phyloP scores from a whole-genome alignment of 35 echinoderm and acorn worm genomes.

The Apostichopus californicus region DNA sequence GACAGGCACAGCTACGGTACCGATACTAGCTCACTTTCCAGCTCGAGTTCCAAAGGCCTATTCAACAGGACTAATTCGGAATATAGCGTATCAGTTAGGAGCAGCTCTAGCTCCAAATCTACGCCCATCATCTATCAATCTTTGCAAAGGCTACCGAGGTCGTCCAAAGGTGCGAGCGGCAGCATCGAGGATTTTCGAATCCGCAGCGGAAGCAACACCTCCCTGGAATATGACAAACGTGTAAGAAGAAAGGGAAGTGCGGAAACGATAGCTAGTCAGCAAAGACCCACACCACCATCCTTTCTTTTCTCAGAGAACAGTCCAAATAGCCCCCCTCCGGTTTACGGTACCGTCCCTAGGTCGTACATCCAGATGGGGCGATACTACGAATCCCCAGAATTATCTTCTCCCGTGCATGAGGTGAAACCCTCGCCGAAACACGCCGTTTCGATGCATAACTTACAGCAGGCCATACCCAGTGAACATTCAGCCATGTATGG shows the following conservation, averaged over 20 bases:
- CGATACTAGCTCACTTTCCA: slow-evolving; percentile 45
- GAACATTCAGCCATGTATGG: slow-evolving; percentile 38
- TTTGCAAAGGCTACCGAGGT: slow-evolving; percentile 42
- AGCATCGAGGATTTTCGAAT: slow-evolving; percentile 48
- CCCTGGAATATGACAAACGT: slow-evolving; percentile 23
- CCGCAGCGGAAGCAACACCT: slow-evolving; percentile 38
- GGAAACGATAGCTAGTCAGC: neutral
- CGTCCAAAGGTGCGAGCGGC: neutral
- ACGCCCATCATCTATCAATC: slow-evolving; percentile 38
- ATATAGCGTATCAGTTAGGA: slow-evolving; percentile 21
- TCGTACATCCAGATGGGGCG: slow-evolving; percentile 58
- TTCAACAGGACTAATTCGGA: slow-evolving; percentile 51
- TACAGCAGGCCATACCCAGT: slow-evolving; percentile 57
- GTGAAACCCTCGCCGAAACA: slow-evolving; percentile 59
- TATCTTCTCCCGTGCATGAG: slow-evolving; percentile 47
- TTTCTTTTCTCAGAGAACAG: slow-evolving; percentile 20
- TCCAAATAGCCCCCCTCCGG: slow-evolving; percentile 42
- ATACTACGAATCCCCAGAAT: slow-evolving; percentile 81
- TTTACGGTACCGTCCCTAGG: slow-evolving; percentile 44
- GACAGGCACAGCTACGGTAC: slow-evolving; percentile 47
- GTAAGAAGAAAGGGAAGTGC: neutral
- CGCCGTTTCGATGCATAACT: slow-evolving; percentile 80
- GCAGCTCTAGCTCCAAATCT: neutral
- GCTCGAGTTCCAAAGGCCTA: slow-evolving; percentile 25
- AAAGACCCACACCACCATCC: slow-evolving; percentile 61